Percentiles rank a stretch among this genome's conserved stretches.
phyloP scores from a whole-genome alignment of 2,888 invertebrate species.

The Peribatodes rhomboidaria region DNA sequence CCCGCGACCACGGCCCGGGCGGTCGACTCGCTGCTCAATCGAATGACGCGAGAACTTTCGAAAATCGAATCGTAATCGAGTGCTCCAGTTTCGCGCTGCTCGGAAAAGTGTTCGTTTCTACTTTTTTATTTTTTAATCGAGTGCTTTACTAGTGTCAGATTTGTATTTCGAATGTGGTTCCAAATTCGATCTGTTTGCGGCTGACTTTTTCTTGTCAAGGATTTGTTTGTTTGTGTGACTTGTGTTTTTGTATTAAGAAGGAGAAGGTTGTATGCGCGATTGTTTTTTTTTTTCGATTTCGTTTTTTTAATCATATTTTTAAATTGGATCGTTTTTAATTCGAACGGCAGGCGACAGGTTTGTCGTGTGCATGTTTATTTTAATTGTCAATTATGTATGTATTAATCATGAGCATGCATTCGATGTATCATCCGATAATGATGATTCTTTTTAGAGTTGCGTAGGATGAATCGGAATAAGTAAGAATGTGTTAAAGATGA shows the following conservation, averaged over 20 bases:
- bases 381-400: no score
- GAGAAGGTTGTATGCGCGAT: neutral
- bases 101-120: constrained; percentile 15
- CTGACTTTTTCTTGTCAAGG: neutral
- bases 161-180: neutral
- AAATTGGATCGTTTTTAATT: no score
- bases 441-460: no score
- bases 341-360: no score
- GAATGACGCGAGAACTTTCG: constrained; percentile 29
- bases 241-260: neutral
- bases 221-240: neutral
- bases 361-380: no score
- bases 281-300: neutral
- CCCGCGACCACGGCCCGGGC: constrained; percentile 16
- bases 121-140: neutral
- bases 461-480: no score
- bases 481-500: no score
- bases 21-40: constrained; percentile 18
- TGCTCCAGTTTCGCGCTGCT: constrained; percentile 8
- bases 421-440: no score
- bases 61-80: constrained; percentile 29
- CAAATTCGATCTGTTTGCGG: neutral
- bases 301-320: no score
- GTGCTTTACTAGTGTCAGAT: constrained; percentile 4
- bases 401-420: no score